Evolutionary conservation across 2,888 invertebrate species (phyloP).

Genomic region (Microdon myrmicae): DNA sequence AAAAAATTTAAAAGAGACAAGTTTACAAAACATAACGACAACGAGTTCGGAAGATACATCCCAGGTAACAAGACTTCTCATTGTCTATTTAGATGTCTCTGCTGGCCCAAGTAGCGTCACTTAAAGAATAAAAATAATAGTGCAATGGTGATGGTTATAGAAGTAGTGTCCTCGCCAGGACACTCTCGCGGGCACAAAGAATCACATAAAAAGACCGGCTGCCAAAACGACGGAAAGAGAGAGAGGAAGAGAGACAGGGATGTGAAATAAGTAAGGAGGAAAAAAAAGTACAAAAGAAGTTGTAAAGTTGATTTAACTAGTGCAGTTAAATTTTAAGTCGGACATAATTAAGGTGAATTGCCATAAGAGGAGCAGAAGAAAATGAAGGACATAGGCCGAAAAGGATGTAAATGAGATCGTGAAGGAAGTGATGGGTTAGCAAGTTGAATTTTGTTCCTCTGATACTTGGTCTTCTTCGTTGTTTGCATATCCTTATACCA

Average conservation of each 20-base stretch:
- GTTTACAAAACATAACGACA: constrained; percentile 20
- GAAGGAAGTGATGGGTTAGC: constrained; percentile 13
- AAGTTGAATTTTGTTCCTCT: constrained; percentile 11
- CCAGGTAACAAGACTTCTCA: constrained; percentile 43
- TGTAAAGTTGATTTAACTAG: constrained; percentile 52
- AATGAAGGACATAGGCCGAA: neutral
- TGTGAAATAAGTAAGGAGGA: no score
- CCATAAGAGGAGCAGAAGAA: constrained; percentile 14
- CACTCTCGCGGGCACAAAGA: constrained; percentile 8
- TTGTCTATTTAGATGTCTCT: constrained; percentile 44
- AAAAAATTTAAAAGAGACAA: neutral
- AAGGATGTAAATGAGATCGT: constrained; percentile 37
- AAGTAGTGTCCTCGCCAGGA: constrained; percentile 44
- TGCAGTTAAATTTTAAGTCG: constrained; percentile 51
- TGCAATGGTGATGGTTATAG: constrained; percentile 28
- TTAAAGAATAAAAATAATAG: constrained; percentile 9
- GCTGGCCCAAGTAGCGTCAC: constrained; percentile 8
- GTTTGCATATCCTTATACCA: constrained; percentile 32
- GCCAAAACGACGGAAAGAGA: constrained; percentile 3
- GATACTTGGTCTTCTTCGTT: neutral
- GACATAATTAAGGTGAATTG: constrained; percentile 52
- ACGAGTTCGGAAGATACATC: constrained; percentile 30
- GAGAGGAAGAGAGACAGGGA: neutral
- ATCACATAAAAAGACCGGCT: no score
- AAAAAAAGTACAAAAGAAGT: constrained; percentile 33